Base-by-base conservation (phyloP, 2,113 vertebrate genomes). In the Mesocricetus auratus region DNA sequence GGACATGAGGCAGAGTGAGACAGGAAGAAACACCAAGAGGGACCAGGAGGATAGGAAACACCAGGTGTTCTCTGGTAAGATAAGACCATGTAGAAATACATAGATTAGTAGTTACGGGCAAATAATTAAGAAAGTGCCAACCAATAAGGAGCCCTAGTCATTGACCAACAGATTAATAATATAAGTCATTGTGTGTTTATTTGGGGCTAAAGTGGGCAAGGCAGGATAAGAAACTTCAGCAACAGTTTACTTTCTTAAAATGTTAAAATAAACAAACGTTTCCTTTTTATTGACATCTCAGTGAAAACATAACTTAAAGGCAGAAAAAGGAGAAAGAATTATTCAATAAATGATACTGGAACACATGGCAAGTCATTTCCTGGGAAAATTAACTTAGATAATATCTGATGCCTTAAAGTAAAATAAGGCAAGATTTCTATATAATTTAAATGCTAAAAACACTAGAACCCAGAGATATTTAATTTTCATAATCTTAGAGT, bases 401-500 rank as follows among this genome's bases (percentile, higher is more conserved):
- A 2, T 92, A 90, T 60, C 12, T 81, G 53, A 60, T 90, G 45
- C 19, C 47, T 74, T 90, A 73, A 89, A 66, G 5, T 31, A 95
- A 94, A 95, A 83, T 78, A 83, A 86, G 77, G 73, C 39, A 33
- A 82, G 29, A 16, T 60, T 62, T 82, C 50, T 93, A 82, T 68
- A 74, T 74, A 6, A 66, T 92, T 90, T 93, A 89, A 96, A 81
- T 47, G 74, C 22, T 47, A 36, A 74, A 85, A 77, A 1, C 82
- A 92, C 12, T 60, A 60, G 45, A 94, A 88, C 2, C 5, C 45
- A 79, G 60, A 85, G 3, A 11, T 92, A 39, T 86, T 91, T 95
- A 66, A 77, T 93, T 93, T 97, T 96, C 66, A 78, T 78, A 92
- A 90, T 45, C 24, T 85, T 87, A 12, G 39, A 95, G n/a, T 86